Conservation (phyloP, 2,797 vertebrate species). For the Macropodus opercularis region DNA sequence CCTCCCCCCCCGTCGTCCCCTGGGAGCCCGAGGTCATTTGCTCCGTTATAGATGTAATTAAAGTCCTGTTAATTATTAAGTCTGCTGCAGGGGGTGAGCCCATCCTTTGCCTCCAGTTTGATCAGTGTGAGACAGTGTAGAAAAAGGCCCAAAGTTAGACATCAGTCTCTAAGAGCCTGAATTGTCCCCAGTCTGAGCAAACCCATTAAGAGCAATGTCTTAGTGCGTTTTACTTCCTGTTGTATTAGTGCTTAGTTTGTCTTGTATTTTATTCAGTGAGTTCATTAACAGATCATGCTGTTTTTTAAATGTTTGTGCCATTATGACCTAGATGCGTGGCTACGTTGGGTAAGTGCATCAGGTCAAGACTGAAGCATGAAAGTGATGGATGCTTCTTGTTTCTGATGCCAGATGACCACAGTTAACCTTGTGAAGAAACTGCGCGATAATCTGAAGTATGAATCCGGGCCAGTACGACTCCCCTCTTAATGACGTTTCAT, state of each 20-base stretch:
- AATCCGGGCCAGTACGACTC: not conserved
- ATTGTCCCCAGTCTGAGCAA: slow-evolving; percentile 20
- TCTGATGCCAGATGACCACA: not conserved
- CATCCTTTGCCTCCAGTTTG: slow-evolving; percentile 64
- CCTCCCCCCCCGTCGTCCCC: slow-evolving; percentile 42
- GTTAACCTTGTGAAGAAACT: not conserved
- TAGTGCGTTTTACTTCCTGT: slow-evolving; percentile 2
- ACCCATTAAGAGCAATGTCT: not conserved
- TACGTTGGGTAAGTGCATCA: not conserved
- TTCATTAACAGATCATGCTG: slow-evolving; percentile 1
- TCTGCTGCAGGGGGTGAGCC: slow-evolving; percentile 51
- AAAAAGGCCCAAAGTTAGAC: slow-evolving; percentile 37
- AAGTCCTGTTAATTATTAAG: slow-evolving; percentile 82
- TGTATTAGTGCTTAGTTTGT: not conserved
- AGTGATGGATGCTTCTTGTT: not conserved
- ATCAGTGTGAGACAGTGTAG: slow-evolving; percentile 59
- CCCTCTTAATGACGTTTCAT: not conserved
- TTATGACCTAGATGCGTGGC: not conserved
- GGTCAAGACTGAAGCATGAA: not conserved
- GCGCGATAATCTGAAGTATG: no score
- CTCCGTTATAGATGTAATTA: slow-evolving; percentile 82
- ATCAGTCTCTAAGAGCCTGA: slow-evolving; percentile 25
- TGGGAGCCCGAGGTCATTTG: slow-evolving; percentile 66
- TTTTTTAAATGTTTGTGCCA: not conserved
- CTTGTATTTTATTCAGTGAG: not conserved